phyloP scores from a whole-genome alignment of 2,888 invertebrate species.

The Lithosia quadra region DNA sequence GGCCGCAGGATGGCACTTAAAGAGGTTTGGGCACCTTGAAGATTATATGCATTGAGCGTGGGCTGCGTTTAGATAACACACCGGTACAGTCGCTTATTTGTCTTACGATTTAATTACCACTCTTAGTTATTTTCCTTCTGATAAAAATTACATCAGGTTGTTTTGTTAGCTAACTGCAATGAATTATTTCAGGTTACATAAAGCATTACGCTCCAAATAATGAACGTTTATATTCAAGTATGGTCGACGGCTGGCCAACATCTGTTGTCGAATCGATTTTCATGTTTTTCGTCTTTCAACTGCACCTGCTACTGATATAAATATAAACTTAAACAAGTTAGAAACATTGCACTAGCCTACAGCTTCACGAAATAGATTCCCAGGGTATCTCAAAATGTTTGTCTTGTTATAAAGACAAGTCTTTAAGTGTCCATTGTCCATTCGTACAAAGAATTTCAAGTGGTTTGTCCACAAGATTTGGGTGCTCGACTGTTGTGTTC shows the following conservation, averaged over 20 bases:
- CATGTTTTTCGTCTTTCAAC: slow-evolving; percentile 81
- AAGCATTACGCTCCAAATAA: slow-evolving; percentile 72
- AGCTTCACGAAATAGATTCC: slow-evolving; percentile 59
- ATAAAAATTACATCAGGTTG: slow-evolving; percentile 56
- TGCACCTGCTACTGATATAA: slow-evolving; percentile 79
- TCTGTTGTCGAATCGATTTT: slow-evolving; percentile 82
- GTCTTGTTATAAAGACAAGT: slow-evolving; percentile 67
- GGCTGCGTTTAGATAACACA: slow-evolving; percentile 76
- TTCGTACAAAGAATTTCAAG: slow-evolving; percentile 62
- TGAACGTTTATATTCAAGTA: slow-evolving; percentile 69
- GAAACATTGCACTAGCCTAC: slow-evolving; percentile 46
- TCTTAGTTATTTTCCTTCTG: slow-evolving; percentile 55
- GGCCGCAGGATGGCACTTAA: slow-evolving; percentile 71
- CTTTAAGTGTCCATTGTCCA: slow-evolving; percentile 70
- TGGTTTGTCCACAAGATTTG: slow-evolving; percentile 75
- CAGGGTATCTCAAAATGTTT: slow-evolving; percentile 64
- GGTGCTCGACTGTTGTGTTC: slow-evolving; percentile 68
- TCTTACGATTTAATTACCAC: slow-evolving; percentile 65
- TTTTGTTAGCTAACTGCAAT: slow-evolving; percentile 51
- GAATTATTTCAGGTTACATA: slow-evolving; percentile 73
- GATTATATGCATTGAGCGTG: slow-evolving; percentile 70
- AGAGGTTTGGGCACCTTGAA: slow-evolving; percentile 70
- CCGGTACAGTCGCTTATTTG: slow-evolving; percentile 70
- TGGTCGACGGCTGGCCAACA: slow-evolving; percentile 75
- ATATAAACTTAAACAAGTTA: slow-evolving; percentile 62